These are phyloP conservation scores for Agapornis roseicollis DNA, from an alignment of 2,113 vertebrate species.

Conservation along the genomic window DNA sequence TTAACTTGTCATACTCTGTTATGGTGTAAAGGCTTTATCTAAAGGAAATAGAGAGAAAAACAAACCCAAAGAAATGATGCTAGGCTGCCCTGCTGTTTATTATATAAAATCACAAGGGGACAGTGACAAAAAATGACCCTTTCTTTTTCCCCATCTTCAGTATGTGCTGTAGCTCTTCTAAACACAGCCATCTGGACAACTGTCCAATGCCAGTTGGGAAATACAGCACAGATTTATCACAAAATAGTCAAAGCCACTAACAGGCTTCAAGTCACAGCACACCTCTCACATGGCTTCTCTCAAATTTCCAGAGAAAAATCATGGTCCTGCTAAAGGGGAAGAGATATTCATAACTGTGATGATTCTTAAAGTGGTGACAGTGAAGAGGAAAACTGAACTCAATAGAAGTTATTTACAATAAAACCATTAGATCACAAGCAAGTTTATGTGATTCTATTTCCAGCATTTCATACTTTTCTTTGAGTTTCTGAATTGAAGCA, in stretches of 20 bases:
- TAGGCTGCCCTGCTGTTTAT: neutral
- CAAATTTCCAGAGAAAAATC: neutral
- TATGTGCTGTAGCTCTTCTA: neutral
- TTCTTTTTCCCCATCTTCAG: neutral
- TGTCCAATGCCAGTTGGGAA: neutral
- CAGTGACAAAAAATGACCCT: neutral
- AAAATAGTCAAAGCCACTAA: neutral
- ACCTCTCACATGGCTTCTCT: neutral
- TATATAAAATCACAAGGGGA: neutral
- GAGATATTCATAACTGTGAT: neutral
- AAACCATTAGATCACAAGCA: neutral
- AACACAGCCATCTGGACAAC: neutral
- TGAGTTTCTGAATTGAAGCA: neutral
- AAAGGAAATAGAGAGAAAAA: slow-evolving; percentile 5
- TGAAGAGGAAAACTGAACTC: neutral
- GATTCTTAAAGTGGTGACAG: neutral
- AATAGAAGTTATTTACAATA: neutral
- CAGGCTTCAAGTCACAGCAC: neutral
- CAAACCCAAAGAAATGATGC: neutral
- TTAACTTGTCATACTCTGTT: neutral
- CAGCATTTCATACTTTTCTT: neutral
- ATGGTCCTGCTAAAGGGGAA: neutral
- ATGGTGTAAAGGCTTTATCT: neutral
- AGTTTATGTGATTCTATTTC: neutral
- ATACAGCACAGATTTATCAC: neutral